Evolutionary conservation across 1,140 invertebrate species (phyloP).

Genomic region (Brachionus plicatilis): DNA sequence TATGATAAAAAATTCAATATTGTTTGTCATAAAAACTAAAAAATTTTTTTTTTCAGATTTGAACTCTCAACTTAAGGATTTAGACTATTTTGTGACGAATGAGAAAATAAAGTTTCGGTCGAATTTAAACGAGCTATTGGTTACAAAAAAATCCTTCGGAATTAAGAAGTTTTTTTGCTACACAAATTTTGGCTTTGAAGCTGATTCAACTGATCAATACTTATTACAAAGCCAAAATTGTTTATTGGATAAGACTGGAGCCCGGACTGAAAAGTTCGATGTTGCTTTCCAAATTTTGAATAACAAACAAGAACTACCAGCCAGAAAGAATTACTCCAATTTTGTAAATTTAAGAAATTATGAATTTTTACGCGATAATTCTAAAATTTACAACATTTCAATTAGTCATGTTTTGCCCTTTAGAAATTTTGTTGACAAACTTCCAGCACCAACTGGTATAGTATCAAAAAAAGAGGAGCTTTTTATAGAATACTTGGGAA

Average conservation of each 20-base stretch:
- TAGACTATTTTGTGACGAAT: neutral
- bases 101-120: neutral
- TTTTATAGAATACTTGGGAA: neutral
- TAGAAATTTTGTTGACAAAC: neutral
- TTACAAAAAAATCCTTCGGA: neutral
- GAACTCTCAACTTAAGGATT: neutral
- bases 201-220: neutral
- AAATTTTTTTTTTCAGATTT: neutral
- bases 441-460: neutral
- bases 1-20: no score
- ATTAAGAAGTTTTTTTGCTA: conserved; percentile 11
- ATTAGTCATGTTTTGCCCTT: neutral
- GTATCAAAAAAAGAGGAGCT: neutral
- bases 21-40: no score
- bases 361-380: neutral
- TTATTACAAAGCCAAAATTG: neutral
- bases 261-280: neutral
- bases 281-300: neutral
- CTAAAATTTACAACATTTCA: neutral
- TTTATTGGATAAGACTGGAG: neutral
- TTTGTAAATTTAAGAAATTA: neutral
- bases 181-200: neutral
- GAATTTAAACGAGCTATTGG: neutral
- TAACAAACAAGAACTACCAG: no score
- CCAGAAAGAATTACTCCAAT: neutral